phyloP scores from a whole-genome alignment of 2,113 vertebrate genomes.

The Oryzias woworae region DNA sequence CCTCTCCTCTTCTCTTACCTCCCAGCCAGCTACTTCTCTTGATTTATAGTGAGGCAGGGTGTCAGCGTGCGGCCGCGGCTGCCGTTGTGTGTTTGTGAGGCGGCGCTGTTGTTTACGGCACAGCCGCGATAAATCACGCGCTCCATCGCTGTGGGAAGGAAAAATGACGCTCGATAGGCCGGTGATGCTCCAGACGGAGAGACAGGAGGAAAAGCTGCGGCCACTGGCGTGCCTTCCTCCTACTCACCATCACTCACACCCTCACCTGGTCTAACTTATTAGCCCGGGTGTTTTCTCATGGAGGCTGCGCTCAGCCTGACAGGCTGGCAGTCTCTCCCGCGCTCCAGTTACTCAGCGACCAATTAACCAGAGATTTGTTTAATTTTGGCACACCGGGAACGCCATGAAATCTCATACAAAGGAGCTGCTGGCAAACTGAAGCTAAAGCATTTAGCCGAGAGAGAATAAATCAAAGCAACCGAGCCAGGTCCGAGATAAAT shows the following conservation, averaged over 20 bases:
- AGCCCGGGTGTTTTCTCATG: constrained; percentile 7
- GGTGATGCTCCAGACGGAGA: constrained; percentile 78
- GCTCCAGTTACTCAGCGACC: constrained; percentile 90
- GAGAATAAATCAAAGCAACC: no score
- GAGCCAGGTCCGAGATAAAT: no score
- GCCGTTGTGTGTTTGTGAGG: constrained; percentile 91
- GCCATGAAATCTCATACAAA: constrained; percentile 82
- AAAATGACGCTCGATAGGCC: constrained; percentile 85
- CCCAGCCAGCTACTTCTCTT: constrained; percentile 77
- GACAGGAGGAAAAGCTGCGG: constrained; percentile 25
- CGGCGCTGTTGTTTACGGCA: constrained; percentile 93
- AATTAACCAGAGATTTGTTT: constrained; percentile 94
- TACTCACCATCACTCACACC: constrained; percentile 7
- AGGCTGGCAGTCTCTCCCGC: constrained; percentile 79
- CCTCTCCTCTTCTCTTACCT: constrained; percentile 45
- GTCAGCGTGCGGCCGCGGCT: constrained; percentile 86
- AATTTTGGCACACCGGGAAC: constrained; percentile 84
- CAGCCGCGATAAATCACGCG: constrained; percentile 90
- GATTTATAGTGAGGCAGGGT: constrained; percentile 96
- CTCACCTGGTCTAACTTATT: constrained; percentile 4
- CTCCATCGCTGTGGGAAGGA: constrained; percentile 43
- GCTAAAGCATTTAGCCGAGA: no score
- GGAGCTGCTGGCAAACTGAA: constrained; percentile 26
- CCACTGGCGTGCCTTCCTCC: constrained; percentile 12
- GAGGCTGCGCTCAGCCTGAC: constrained; percentile 77